Conservation (phyloP, 2,113 vertebrate genomes). For the Pimephales promelas region DNA sequence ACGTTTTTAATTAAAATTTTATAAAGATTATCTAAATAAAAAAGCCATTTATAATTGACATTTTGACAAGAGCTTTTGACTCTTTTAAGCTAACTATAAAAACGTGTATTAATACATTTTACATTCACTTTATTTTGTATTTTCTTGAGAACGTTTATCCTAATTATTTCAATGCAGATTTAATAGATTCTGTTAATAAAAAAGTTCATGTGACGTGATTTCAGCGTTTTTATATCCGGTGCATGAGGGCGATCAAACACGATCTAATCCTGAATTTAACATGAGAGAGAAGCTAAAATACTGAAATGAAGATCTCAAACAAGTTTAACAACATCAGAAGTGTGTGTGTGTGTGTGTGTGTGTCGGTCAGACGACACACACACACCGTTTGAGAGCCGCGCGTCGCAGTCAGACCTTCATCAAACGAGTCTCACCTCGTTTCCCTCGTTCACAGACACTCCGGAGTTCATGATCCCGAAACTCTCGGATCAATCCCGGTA, state of each 20-base stretch:
- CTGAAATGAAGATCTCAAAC: not conserved
- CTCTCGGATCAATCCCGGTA: constrained; percentile 59
- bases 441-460: constrained; percentile 79
- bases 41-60: not conserved
- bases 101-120: not conserved
- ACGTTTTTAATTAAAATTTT: too few species aligned
- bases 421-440: constrained; percentile 78
- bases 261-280: not conserved
- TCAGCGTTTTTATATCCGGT: not conserved
- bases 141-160: not conserved
- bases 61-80: too few species aligned
- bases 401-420: not conserved
- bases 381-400: not conserved
- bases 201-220: not conserved
- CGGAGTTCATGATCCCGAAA: constrained; percentile 82
- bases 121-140: not conserved
- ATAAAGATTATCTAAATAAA: too few species aligned
- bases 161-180: too few species aligned
- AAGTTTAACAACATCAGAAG: not conserved
- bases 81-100: not conserved
- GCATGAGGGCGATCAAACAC: not conserved
- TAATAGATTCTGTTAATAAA: not conserved
- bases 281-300: not conserved
- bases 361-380: not conserved
- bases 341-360: not conserved